phyloP scores from a whole-genome alignment of 2,888 invertebrate species.

The Rotaria macrura region DNA sequence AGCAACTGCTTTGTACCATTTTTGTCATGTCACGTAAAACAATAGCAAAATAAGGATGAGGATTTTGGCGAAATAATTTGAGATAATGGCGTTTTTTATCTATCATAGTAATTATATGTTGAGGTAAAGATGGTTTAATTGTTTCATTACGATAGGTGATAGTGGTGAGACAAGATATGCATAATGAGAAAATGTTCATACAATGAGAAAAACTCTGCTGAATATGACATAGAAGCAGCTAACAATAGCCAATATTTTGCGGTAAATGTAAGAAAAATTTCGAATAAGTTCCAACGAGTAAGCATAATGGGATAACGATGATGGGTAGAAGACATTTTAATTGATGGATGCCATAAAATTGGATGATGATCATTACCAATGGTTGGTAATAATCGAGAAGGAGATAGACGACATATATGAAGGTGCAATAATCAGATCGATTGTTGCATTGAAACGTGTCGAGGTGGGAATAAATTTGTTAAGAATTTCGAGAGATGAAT shows the following conservation, averaged over 20 bases:
- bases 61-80: background rate
- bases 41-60: background rate
- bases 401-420: background rate
- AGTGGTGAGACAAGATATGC: too few species aligned
- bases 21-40: too few species aligned
- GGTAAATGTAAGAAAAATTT: background rate
- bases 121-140: background rate
- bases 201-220: too few species aligned
- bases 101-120: background rate
- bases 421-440: background rate
- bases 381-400: background rate
- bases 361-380: background rate
- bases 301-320: background rate
- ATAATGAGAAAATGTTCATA: too few species aligned
- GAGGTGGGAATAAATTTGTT: background rate
- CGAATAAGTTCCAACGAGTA: background rate
- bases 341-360: background rate
- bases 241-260: too few species aligned
- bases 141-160: too few species aligned
- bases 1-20: too few species aligned
- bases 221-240: too few species aligned
- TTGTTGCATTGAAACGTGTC: background rate
- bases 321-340: background rate
- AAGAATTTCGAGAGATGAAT: background rate
- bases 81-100: background rate